phyloP scores from a whole-genome alignment of 2,888 invertebrate species.

The Metallyticus violacea region DNA sequence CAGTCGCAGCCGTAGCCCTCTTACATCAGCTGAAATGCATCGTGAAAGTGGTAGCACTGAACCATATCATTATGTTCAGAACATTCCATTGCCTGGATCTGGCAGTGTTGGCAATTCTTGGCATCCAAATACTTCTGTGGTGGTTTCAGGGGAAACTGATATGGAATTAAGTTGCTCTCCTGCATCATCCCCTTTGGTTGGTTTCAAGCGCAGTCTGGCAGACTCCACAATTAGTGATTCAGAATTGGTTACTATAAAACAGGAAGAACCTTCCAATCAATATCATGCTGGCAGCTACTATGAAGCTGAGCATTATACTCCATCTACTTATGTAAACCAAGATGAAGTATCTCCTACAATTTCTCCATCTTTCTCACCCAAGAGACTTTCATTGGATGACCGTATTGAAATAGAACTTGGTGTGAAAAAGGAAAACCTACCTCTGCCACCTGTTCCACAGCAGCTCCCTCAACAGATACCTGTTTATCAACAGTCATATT shows the following conservation, averaged over 20 bases:
- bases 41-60: background rate
- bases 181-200: slow-evolving; percentile 43
- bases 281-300: background rate
- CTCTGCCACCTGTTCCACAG: slow-evolving; percentile 29
- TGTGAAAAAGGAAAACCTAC: slow-evolving; percentile 46
- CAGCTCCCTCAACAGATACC: slow-evolving; percentile 28
- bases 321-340: background rate
- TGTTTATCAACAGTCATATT: slow-evolving; percentile 31
- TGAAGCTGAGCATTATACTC: background rate
- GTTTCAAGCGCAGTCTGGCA: slow-evolving; percentile 49
- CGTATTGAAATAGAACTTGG: slow-evolving; percentile 59
- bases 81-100: slow-evolving; percentile 6
- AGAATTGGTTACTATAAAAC: slow-evolving; percentile 42
- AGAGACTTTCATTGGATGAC: slow-evolving; percentile 58
- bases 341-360: slow-evolving; percentile 5
- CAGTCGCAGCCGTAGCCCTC: slow-evolving; percentile 10
- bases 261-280: slow-evolving; percentile 7
- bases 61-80: background rate
- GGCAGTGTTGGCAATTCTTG: background rate
- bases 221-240: slow-evolving; percentile 56
- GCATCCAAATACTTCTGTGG: background rate
- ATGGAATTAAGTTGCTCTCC: slow-evolving; percentile 20
- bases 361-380: slow-evolving; percentile 47
- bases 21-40: background rate
- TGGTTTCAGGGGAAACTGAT: slow-evolving; percentile 5